Conservation (phyloP, 1,140 invertebrate species). For the Drosophila ficusphila region DNA sequence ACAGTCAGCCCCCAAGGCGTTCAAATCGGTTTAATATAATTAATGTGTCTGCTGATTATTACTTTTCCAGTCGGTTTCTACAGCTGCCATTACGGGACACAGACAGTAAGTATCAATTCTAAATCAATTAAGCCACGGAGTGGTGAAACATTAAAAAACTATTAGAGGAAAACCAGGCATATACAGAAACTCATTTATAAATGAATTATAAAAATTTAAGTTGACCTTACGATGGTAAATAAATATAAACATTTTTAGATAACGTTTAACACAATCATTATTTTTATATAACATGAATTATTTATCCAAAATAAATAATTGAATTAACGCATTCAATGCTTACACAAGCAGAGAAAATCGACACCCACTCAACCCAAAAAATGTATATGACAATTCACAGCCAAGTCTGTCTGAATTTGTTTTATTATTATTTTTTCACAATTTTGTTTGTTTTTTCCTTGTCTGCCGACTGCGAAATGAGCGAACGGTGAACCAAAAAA, state of each 20-base stretch:
- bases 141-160: conserved; percentile 27
- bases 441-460: neutral
- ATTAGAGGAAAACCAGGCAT: neutral
- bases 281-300: no score
- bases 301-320: neutral
- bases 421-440: conserved; percentile 5
- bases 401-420: conserved; percentile 14
- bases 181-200: neutral
- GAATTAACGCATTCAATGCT: neutral
- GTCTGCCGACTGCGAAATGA: conserved; percentile 6
- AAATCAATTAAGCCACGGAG: conserved; percentile 30
- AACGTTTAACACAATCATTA: neutral
- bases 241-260: no score
- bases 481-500: conserved; percentile 40
- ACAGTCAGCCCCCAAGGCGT: conserved; percentile 17
- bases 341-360: neutral
- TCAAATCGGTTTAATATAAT: conserved; percentile 64
- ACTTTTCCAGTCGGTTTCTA: conserved; percentile 17
- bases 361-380: neutral
- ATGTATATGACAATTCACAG: neutral
- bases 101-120: conserved; percentile 27
- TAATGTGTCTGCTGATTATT: conserved; percentile 55
- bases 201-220: neutral
- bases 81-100: neutral
- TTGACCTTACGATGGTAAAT: neutral